These are phyloP conservation scores for Calameuta pallipes DNA, from an alignment of 2,888 invertebrate genomes.

Conservation along the genomic window DNA sequence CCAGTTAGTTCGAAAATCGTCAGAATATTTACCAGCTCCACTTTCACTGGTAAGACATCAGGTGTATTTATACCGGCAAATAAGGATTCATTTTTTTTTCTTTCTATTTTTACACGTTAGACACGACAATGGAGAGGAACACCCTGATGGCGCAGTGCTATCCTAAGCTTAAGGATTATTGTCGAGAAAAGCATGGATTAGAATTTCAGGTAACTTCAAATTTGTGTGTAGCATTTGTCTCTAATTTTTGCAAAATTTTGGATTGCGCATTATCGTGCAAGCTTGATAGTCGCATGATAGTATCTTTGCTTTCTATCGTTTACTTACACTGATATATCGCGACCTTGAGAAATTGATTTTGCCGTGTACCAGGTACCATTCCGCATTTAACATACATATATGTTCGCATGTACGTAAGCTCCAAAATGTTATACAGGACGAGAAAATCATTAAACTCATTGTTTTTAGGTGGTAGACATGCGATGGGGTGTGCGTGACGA, in stretches of 20 bases:
- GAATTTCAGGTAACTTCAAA: conserved; percentile 88
- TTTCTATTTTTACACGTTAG: conserved; percentile 67
- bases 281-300: background rate
- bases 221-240: background rate
- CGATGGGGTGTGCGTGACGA: conserved; percentile 98
- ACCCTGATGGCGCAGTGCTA: conserved; percentile 98
- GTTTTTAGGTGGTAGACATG: conserved; percentile 93
- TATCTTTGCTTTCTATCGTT: background rate
- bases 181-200: conserved; percentile 95
- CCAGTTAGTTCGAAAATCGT: conserved; percentile 98
- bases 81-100: background rate
- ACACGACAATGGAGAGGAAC: conserved; percentile 97
- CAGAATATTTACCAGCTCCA: conserved; percentile 97
- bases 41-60: conserved; percentile 86
- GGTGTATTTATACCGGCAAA: background rate
- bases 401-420: background rate
- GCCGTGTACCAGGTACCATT: background rate
- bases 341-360: background rate
- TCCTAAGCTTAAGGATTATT: conserved; percentile 95
- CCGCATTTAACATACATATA: background rate
- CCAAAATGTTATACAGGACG: background rate
- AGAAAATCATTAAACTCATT: background rate
- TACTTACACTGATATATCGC: background rate
- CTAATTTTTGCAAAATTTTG: background rate
- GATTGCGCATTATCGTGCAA: background rate